Conservation (phyloP, 2,797 vertebrate species). For the Silurus lanzhouensis region DNA sequence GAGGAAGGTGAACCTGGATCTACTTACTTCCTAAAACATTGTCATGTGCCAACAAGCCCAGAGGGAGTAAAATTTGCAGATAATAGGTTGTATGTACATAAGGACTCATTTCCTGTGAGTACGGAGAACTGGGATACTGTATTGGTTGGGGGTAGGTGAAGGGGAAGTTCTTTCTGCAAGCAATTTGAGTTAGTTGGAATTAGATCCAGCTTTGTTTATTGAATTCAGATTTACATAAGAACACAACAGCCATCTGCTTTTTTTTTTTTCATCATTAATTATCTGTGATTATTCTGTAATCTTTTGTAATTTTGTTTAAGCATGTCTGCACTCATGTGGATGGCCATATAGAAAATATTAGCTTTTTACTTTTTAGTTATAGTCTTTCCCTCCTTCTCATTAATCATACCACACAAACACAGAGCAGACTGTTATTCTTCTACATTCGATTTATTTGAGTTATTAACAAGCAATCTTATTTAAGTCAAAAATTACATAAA, state of each 20-base stretch:
- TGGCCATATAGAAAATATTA: background rate
- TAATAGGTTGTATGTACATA: slow-evolving; percentile 40
- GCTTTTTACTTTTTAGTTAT: background rate
- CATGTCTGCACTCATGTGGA: background rate
- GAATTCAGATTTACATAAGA: background rate
- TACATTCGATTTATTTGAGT: slow-evolving; percentile 24
- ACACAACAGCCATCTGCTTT: background rate
- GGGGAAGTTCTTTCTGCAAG: slow-evolving; percentile 5
- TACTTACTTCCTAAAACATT: slow-evolving; percentile 48
- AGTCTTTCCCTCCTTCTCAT: background rate
- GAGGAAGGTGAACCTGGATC: slow-evolving; percentile 33
- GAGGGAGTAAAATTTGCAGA: slow-evolving; percentile 40
- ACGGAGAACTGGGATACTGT: background rate
- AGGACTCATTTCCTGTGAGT: slow-evolving; percentile 25
- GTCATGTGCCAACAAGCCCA: slow-evolving; percentile 38
- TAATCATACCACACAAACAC: background rate
- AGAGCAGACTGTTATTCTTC: slow-evolving; percentile 1
- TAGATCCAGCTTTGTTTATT: slow-evolving; percentile 23
- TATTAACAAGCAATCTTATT: slow-evolving; percentile 34
- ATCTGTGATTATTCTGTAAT: background rate
- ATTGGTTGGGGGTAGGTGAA: too few species aligned
- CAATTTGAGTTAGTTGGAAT: slow-evolving; percentile 5
- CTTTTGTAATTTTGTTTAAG: background rate
- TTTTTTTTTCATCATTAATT: background rate
- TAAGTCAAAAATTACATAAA: slow-evolving; percentile 7